Evolutionary conservation across 2,888 invertebrate genomes (phyloP), one percentile per base, ranked within the genome.

Genomic region (Torymus tubicola): DNA sequence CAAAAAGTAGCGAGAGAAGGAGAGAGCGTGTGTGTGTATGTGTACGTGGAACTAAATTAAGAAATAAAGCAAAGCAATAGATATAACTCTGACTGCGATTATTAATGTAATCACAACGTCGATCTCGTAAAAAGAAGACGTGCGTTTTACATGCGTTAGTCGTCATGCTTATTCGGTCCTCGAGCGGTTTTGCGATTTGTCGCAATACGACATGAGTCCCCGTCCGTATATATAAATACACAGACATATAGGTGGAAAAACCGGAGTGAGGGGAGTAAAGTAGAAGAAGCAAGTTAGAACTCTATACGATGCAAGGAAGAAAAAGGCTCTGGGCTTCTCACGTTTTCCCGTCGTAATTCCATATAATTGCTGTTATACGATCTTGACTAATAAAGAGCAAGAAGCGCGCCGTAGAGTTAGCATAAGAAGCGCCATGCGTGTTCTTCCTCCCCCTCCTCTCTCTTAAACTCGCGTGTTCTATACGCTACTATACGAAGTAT

Each of bases 291-390:
- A 31, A 60, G 68, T 13, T 10, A n/a, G 42, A 4, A 3, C 13
- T 13, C n/a, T n/a, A n/a, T n/a, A 16, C 11, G 16, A n/a, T 12
- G 14, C 42, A 78, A 57, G 21, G 24, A 16, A 67, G 60, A n/a
- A 52, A 58, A 78, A 71, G 64, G 55, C 67, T 42, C 57, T 71
- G 50, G 4, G 74, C 69, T 73, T 81, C 77, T 72, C 77, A 73
- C 78, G 71, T 75, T 81, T 78, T 81, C 63, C 74, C 72, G 80
- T 76, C 81, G 84, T 84, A 85, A 85, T 85, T 82, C 79, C 81
- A 74, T 81, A 84, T 87, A 88, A 88, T 87, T 87, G 85, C 85
- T 81, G 84, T 85, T 86, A 86, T 83, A 84, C 81, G 82, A 84
- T 82, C 84, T 86, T 84, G 84, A 83, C 83, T 86, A 85, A 87